A percentile compares a stretch with the other conserved stretches of the same genome.
phyloP scores from a whole-genome alignment of 1,140 invertebrate genomes.

The Macrocentrus cingulum region DNA sequence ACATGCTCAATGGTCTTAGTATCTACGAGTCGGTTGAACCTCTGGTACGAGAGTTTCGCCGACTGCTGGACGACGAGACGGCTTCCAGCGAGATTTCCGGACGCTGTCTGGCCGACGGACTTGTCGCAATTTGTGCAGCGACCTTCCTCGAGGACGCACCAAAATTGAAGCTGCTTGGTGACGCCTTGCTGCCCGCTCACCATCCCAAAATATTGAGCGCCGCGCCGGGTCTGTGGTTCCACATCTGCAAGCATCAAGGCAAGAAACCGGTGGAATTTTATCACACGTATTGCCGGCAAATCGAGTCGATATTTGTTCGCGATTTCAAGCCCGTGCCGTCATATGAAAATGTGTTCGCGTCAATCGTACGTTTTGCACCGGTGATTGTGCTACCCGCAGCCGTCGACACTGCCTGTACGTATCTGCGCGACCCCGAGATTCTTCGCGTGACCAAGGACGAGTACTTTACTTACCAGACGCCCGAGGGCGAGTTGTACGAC shows the following conservation, averaged over 20 bases:
- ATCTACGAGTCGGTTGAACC: constrained; percentile 53
- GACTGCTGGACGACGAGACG: constrained; percentile 58
- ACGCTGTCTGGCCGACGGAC: constrained; percentile 49
- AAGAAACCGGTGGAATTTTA: constrained; percentile 63
- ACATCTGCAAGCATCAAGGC: constrained; percentile 62
- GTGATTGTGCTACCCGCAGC: constrained; percentile 66
- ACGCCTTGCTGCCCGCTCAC: constrained; percentile 68
- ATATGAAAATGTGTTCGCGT: constrained; percentile 68
- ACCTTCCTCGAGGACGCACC: constrained; percentile 44
- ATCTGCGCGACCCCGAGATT: constrained; percentile 70
- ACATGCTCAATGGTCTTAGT: constrained; percentile 44
- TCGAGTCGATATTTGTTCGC: constrained; percentile 65
- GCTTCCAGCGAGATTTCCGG: constrained; percentile 40
- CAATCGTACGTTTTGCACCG: constrained; percentile 66
- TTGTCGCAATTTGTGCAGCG: constrained; percentile 50
- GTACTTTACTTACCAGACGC: constrained; percentile 85
- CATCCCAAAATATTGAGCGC: constrained; percentile 66
- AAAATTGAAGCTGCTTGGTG: constrained; percentile 45
- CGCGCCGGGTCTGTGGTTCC: constrained; percentile 64
- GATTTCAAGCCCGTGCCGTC: constrained; percentile 61
- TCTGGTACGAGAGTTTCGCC: constrained; percentile 65
- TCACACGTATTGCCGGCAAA: constrained; percentile 57
- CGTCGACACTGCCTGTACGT: constrained; percentile 60
- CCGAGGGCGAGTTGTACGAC: constrained; percentile 89
- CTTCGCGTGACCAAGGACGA: constrained; percentile 80